Conservation (phyloP, 2,888 invertebrate species). For the Heliconius aoede region DNA sequence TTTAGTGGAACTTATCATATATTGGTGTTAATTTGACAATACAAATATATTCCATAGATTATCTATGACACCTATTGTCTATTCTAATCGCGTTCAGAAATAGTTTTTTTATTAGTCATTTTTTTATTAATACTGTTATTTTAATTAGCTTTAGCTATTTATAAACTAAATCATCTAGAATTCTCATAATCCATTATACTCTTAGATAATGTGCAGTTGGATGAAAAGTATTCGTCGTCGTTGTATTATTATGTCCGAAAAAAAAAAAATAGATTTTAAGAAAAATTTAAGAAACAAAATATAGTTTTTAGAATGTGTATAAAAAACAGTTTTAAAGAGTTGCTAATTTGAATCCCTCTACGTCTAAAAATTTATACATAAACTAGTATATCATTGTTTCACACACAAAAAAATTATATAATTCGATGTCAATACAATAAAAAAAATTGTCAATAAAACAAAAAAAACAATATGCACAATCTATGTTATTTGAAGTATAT, state of each 20-base stretch:
- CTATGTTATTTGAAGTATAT: background rate
- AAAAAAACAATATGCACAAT: background rate
- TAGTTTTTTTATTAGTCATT: background rate
- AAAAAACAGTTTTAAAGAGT: background rate
- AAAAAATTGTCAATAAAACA: too few relatives aligned
- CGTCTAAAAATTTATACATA: background rate
- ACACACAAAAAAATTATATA: background rate
- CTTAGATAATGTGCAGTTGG: background rate
- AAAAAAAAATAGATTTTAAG: background rate
- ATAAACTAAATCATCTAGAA: constrained; percentile 29
- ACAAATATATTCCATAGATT: constrained; percentile 26
- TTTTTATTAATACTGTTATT: constrained; percentile 28
- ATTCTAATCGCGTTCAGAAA: constrained; percentile 35
- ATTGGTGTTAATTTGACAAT: constrained; percentile 31
- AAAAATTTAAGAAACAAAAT: too few relatives aligned
- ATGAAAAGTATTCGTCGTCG: too few relatives aligned
- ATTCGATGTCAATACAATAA: background rate
- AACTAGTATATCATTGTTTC: too few relatives aligned
- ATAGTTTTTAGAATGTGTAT: background rate
- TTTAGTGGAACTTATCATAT: constrained; percentile 13
- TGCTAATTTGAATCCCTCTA: background rate
- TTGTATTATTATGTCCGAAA: too few relatives aligned
- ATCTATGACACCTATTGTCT: constrained; percentile 26
- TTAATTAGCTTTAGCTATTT: constrained; percentile 17
- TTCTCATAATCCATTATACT: background rate